These are phyloP conservation scores for Altica lythri DNA, from an alignment of 2,888 invertebrate genomes.

Conservation along the genomic window DNA sequence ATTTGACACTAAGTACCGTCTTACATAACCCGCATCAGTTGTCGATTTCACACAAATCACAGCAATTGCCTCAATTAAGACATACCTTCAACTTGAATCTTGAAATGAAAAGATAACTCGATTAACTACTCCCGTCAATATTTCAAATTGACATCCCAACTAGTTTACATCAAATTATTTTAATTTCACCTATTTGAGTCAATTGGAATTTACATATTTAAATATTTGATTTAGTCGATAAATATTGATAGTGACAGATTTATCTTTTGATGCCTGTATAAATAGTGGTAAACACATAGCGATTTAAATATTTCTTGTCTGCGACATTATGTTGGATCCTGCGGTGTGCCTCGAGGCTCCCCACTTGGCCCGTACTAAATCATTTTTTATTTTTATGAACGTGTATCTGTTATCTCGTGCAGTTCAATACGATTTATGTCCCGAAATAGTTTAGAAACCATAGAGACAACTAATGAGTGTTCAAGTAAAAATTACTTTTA, in stretches of 20 bases:
- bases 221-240: slow-evolving; percentile 35
- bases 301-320: slow-evolving; percentile 25
- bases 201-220: slow-evolving; percentile 36
- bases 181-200: slow-evolving; percentile 34
- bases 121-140: slow-evolving; percentile 18
- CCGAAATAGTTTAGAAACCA: too few species aligned
- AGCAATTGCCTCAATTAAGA: slow-evolving; percentile 24
- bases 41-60: slow-evolving; percentile 15
- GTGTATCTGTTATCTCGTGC: not conserved
- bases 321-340: slow-evolving; percentile 18
- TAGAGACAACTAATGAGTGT: too few species aligned
- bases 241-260: slow-evolving; percentile 39
- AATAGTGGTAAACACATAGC: slow-evolving; percentile 31
- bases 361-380: not conserved
- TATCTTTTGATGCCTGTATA: slow-evolving; percentile 31
- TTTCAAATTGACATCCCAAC: slow-evolving; percentile 16
- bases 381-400: slow-evolving; percentile 3
- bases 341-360: slow-evolving; percentile 3
- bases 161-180: slow-evolving; percentile 31
- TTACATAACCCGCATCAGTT: slow-evolving; percentile 10
- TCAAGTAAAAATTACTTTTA: too few species aligned
- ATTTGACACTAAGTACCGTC: slow-evolving; percentile 5
- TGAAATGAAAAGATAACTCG: slow-evolving; percentile 17
- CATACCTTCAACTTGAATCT: slow-evolving; percentile 18
- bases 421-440: not conserved